Base-by-base conservation (phyloP, 2,888 invertebrate species). In the Callinectes sapidus region DNA sequence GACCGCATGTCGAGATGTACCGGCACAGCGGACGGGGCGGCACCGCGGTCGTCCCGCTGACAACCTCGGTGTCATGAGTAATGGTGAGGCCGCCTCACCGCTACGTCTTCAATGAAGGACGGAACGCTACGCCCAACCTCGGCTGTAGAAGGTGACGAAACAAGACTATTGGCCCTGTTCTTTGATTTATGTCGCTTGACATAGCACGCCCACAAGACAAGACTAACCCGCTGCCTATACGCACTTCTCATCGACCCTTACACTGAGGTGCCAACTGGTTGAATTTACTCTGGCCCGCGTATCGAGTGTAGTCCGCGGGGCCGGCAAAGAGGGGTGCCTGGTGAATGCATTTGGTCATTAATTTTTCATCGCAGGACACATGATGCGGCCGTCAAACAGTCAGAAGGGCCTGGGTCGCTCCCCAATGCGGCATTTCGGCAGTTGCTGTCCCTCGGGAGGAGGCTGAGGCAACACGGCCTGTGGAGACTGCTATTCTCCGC, bases 361-460 rank as follows among this genome's bases (percentile, higher is more conserved):
- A 92, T 92, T 92, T 92, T 92, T 92, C 92, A 92, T 92, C 90
- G 90, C 90, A 85, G 92, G 90, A 92, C 92, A 92, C 92, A 92
- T 92, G 92, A 92, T 92, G 92, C 92, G 92, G 92, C 92, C 92
- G 90, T 92, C 92, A 92, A 90, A 92, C 90, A 92, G 92, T 92
- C 92, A 92, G 92, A 92, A 87, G 90, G 90, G 71, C 90, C 87
- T 55, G 87, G 92, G 91, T 66, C 48, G 87, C 90, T 90, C 87
- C 87, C 90, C 92, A 90, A 71, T 61, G 66, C 90, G 28, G 42
- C 54, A 71, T 14, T 42, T 71, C 91, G 54, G 77, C 90, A 77
- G 89, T 90, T 90, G 89, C 48, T 71, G n/a, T 28, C 90, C 66
- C 90, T n/a, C 42, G 89, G 28, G 81, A 71, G 71, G 91, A 71